Evolutionary conservation across 2,797 vertebrate species (phyloP).

Genomic region (Gadopsis marmoratus): DNA sequence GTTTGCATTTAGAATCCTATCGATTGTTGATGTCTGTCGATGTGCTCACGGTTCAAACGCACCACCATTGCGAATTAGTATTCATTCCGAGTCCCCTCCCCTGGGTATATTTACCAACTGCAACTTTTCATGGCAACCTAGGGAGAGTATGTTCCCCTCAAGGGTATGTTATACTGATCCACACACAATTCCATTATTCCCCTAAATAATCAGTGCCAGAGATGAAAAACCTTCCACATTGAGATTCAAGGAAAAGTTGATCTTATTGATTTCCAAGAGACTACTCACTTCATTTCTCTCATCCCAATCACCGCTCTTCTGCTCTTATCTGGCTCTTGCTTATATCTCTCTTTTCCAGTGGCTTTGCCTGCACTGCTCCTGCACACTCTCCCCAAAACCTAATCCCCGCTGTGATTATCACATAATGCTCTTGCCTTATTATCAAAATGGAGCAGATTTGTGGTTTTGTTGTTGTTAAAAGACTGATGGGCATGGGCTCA

Average conservation of each 20-base stretch:
- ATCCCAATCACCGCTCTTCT: slow-evolving; percentile 77
- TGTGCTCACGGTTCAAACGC: background rate
- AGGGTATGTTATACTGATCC: slow-evolving; percentile 45
- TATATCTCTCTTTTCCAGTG: slow-evolving; percentile 75
- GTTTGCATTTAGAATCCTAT: slow-evolving; percentile 34
- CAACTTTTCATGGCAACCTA: slow-evolving; percentile 52
- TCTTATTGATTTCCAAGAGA: slow-evolving; percentile 83
- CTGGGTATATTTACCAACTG: slow-evolving; percentile 25
- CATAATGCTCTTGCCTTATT: slow-evolving; percentile 80
- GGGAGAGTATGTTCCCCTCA: slow-evolving; percentile 47
- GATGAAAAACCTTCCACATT: slow-evolving; percentile 77
- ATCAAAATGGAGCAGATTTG: slow-evolving; percentile 81
- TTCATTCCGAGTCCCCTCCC: slow-evolving; percentile 15
- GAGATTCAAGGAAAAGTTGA: slow-evolving; percentile 80
- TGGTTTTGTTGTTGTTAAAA: slow-evolving; percentile 73
- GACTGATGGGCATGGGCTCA: slow-evolving; percentile 60
- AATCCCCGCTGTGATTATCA: slow-evolving; percentile 81
- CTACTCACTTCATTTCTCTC: slow-evolving; percentile 77
- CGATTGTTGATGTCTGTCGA: background rate
- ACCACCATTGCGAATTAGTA: slow-evolving; percentile 12
- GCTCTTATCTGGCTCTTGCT: slow-evolving; percentile 73
- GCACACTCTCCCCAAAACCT: slow-evolving; percentile 70
- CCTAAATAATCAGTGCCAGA: slow-evolving; percentile 70
- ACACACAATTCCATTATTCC: slow-evolving; percentile 71
- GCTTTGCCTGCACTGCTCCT: slow-evolving; percentile 69